phyloP scores from a whole-genome alignment of 2,113 vertebrate species.

The Rhombomys opimus region DNA sequence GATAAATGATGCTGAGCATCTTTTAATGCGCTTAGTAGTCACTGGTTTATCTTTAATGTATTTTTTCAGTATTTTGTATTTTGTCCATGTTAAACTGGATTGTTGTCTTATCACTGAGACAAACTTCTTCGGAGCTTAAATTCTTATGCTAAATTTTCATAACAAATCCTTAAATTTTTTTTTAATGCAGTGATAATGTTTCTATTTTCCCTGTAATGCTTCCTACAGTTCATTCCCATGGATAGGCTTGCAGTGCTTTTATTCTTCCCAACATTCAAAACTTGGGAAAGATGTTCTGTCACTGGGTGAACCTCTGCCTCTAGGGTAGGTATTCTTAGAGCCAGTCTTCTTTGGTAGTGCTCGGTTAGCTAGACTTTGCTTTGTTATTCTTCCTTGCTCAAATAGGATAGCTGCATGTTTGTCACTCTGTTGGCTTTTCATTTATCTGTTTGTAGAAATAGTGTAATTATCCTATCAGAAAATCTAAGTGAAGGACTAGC shows the following conservation, averaged over 20 bases:
- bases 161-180: conserved; percentile 37
- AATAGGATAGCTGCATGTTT: not conserved
- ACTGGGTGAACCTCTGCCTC: not conserved
- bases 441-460: conserved; percentile 20
- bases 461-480: conserved; percentile 49
- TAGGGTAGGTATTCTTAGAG: not conserved
- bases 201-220: conserved; percentile 3
- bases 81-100: not conserved
- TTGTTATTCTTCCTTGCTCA: not conserved
- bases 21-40: not conserved
- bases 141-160: not conserved
- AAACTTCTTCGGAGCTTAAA: not conserved
- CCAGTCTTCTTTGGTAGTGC: not conserved
- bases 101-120: conserved; percentile 22
- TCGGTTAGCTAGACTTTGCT: not conserved
- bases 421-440: not conserved
- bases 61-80: conserved; percentile 32
- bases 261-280: not conserved
- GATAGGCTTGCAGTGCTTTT: not conserved
- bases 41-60: conserved; percentile 32
- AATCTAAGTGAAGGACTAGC: conserved; percentile 38
- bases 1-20: not conserved
- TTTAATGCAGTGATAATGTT: conserved; percentile 7
- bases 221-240: conserved; percentile 12
- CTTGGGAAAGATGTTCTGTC: not conserved